phyloP scores from a whole-genome alignment of 2,113 vertebrate genomes.

The Syngnathus typhle region DNA sequence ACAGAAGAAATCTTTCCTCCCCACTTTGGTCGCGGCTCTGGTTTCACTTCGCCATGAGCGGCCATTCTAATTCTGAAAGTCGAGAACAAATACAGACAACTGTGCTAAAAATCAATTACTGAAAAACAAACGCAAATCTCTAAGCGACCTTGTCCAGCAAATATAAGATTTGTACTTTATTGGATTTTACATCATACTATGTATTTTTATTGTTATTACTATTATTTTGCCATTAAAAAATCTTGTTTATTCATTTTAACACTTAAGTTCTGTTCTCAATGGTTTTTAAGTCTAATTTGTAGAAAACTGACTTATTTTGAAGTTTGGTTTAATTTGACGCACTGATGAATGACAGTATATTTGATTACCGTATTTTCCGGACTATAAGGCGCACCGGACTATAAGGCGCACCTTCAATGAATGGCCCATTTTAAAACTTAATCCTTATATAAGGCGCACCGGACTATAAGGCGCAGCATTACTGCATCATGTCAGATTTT shows the following conservation, averaged over 20 bases:
- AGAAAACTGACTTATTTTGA: too few relatives aligned
- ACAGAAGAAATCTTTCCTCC: constrained; percentile 53
- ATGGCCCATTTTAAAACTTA: too few relatives aligned
- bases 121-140: not conserved
- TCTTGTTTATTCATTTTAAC: not conserved
- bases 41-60: constrained; percentile 31
- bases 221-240: not conserved
- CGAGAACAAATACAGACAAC: constrained; percentile 23
- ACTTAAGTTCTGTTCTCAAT: not conserved
- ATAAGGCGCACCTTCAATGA: too few relatives aligned
- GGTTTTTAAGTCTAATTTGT: not conserved
- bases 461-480: too few relatives aligned
- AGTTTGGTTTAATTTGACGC: too few relatives aligned
- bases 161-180: not conserved
- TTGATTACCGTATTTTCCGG: too few relatives aligned
- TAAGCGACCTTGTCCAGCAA: not conserved
- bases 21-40: constrained; percentile 47
- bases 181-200: not conserved
- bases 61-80: constrained; percentile 35
- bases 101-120: not conserved
- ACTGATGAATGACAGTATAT: too few relatives aligned
- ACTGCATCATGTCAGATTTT: too few relatives aligned
- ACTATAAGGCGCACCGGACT: too few relatives aligned
- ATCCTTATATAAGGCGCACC: too few relatives aligned
- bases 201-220: not conserved